Conservation (phyloP, 2,888 invertebrate species). For the Steinernema carpocapsae region DNA sequence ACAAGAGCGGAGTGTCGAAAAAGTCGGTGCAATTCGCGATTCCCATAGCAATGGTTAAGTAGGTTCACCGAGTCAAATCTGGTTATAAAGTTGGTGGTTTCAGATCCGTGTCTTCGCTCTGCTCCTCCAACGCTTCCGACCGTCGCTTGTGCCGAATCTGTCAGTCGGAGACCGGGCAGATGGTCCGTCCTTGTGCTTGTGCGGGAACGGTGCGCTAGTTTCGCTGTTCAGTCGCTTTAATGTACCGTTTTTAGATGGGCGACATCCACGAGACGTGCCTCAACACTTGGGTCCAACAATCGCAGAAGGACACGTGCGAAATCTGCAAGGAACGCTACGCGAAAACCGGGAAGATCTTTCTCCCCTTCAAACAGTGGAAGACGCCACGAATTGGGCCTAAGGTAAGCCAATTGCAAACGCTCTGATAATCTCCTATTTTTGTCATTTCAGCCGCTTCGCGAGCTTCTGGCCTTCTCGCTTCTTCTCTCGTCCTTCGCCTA, state of each 20-base stretch:
- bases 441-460: too few relatives aligned
- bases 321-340: slow-evolving; percentile 57
- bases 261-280: slow-evolving; percentile 60
- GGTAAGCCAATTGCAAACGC: too few relatives aligned
- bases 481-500: too few relatives aligned
- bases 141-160: slow-evolving; percentile 61
- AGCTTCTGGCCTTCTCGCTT: too few relatives aligned
- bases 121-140: slow-evolving; percentile 24
- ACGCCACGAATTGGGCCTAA: slow-evolving; percentile 43
- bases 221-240: too few relatives aligned
- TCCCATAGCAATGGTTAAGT: too few relatives aligned
- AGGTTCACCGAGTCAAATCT: too few relatives aligned
- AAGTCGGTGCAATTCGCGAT: too few relatives aligned
- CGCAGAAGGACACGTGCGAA: slow-evolving; percentile 54
- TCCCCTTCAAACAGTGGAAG: slow-evolving; percentile 51
- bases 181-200: slow-evolving; percentile 63
- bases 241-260: slow-evolving; percentile 49
- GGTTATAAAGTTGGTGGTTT: background rate
- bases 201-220: slow-evolving; percentile 55
- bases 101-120: background rate
- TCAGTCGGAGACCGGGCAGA: slow-evolving; percentile 59
- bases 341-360: slow-evolving; percentile 49
- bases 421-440: too few relatives aligned
- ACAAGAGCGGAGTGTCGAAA: too few relatives aligned
- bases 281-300: slow-evolving; percentile 57